A percentile compares a stretch with the other conserved stretches of the same genome.
These are phyloP conservation scores for Stichopus horrens DNA, from an alignment of 53 echinoderm and acorn worm genomes.

Conservation along the genomic window DNA sequence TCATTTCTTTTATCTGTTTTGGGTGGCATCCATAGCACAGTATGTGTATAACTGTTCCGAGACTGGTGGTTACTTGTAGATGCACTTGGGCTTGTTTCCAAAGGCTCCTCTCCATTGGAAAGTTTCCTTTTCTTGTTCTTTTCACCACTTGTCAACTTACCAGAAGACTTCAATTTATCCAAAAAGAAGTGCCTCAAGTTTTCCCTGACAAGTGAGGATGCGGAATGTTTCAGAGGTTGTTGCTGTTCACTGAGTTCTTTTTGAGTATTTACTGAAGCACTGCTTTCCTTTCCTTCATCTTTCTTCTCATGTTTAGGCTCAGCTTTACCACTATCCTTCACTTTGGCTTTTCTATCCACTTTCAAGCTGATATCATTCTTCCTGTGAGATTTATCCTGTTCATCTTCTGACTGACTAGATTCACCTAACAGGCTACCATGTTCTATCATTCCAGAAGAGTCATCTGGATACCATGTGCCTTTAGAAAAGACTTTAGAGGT, in stretches of 20 bases:
- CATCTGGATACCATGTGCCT: conserved; percentile 42
- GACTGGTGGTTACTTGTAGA: conserved; percentile 10
- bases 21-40: conserved; percentile 38
- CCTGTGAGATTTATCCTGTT: not conserved
- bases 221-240: conserved; percentile 27
- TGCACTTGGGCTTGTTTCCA: not conserved
- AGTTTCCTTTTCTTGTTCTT: conserved; percentile 3
- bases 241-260: not conserved
- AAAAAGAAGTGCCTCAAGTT: conserved; percentile 38
- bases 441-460: not conserved
- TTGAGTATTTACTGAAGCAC: conserved; percentile 2
- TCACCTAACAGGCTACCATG: not conserved
- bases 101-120: not conserved
- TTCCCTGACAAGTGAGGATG: conserved; percentile 40
- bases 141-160: conserved; percentile 13
- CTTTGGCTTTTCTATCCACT: not conserved
- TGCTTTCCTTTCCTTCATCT: not conserved
- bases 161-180: conserved; percentile 40
- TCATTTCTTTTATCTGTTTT: not conserved
- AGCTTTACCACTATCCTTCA: not conserved
- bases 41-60: conserved; percentile 22
- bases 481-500: conserved; percentile 34
- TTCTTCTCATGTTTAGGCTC: not conserved
- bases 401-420: conserved; percentile 27
- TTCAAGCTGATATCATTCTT: not conserved